These are phyloP conservation scores for Erethizon dorsatum DNA, from an alignment of 2,797 vertebrate genomes.

Conservation along the genomic window DNA sequence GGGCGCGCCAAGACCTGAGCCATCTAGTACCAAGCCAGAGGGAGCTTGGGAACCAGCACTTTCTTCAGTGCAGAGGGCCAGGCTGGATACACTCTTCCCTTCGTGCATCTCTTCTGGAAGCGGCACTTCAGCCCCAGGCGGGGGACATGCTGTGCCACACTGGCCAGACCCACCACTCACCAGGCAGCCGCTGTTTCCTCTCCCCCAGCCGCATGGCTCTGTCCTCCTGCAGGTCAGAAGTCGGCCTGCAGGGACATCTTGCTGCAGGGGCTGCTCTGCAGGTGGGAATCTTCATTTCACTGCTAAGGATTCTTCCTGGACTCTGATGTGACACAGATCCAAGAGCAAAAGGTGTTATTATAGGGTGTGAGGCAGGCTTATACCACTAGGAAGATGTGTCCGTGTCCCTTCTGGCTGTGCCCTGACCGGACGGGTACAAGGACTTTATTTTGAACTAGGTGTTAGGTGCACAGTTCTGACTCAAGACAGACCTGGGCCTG, in stretches of 20 bases:
- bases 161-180: background rate
- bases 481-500: background rate
- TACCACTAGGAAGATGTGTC: background rate
- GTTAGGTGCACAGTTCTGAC: no score
- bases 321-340: background rate
- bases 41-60: rapidly evolving
- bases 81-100: background rate
- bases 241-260: background rate
- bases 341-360: background rate
- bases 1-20: background rate
- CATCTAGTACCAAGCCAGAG: background rate
- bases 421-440: background rate
- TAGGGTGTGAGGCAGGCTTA: background rate
- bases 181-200: rapidly evolving
- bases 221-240: background rate
- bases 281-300: background rate
- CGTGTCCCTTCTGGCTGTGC: background rate
- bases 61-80: background rate
- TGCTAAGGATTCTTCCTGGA: background rate
- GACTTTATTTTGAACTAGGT: background rate
- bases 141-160: background rate
- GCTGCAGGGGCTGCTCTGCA: background rate
- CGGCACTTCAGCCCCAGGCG: background rate
- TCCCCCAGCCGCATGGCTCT: background rate
- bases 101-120: rapidly evolving